Evolutionary conservation across 2,888 invertebrate genomes (phyloP), one percentile per base, ranked within the genome.

Genomic region (Dolichomitus sp.): DNA sequence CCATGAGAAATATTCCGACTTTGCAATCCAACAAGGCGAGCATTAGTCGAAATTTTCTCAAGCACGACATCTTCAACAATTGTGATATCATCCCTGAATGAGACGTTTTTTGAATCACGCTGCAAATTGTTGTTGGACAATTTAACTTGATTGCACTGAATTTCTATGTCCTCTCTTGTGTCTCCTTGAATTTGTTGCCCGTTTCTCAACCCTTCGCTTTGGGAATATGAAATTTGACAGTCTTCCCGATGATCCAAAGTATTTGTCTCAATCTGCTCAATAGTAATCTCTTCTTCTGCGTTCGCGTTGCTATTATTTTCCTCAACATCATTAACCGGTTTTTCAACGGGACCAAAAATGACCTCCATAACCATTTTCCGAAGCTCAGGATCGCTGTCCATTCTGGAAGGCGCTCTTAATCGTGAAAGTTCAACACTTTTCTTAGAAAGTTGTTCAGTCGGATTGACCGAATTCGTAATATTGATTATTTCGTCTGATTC

Each of bases 61-160:
- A 54, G 27, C 4, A 27, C 19, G 52, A 17, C n/a, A 12, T 50
- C 74, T 2, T 37, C 42, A 2, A 14, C 40, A 19, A 57, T 59
- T 6, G 63, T 45, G 4, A 79, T 73, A 4, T 70, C 30, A 45
- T 87, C 86, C 37, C 85, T 86, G 1, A 82, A 63, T 0, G 84
- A 68, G 0, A 91, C 89, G 50, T 91, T 91, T 42, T 96, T 95
- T 85, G 96, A 93, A 93, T 97, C 97, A 89, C 97, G 97, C 86
- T 97, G 95, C 91, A 97, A 97, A 93, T 97, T 97, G 89, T 96
- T 96, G 89, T 96, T 59, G 95, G 84, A 48, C 17, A n/a, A 48
- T 17, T 4, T 48, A 6, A 48, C 23, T 14, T 9, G 54, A 11
- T 54, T 27, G 52, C 23, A 19, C 52, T 14, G 27, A 14, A 27